A percentile compares a stretch with the other conserved stretches of the same genome.
phyloP scores from a whole-genome alignment of 1,140 invertebrate species.

The Bombus ignitus region DNA sequence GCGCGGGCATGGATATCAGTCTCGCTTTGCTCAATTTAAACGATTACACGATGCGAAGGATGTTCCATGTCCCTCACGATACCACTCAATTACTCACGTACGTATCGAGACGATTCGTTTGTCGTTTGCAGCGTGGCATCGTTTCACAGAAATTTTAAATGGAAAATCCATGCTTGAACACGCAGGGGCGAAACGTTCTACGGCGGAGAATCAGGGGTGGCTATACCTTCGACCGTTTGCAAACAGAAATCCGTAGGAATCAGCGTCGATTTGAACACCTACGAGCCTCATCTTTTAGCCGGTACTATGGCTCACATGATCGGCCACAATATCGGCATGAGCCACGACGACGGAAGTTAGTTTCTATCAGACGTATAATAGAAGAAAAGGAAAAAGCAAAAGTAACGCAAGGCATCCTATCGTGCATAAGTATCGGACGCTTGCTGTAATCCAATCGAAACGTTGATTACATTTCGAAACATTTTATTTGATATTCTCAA shows the following conservation, averaged over 20 bases:
- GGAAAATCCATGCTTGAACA: neutral
- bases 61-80: conserved; percentile 93
- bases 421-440: too few relatives aligned
- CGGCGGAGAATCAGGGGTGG: conserved; percentile 94
- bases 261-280: conserved; percentile 94
- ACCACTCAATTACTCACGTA: conserved; percentile 96
- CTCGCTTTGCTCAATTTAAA: conserved; percentile 94
- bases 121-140: too few relatives aligned
- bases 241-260: conserved; percentile 95
- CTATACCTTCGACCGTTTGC: conserved; percentile 95
- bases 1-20: conserved; percentile 92
- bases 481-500: too few relatives aligned
- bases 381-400: too few relatives aligned
- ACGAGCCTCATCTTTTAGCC: conserved; percentile 96
- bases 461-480: too few relatives aligned
- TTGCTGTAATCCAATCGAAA: too few relatives aligned
- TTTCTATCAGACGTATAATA: conserved; percentile 43
- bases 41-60: conserved; percentile 92
- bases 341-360: conserved; percentile 94
- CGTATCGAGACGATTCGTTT: conserved; percentile 78
- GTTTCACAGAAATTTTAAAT: neutral
- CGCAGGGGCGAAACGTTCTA: conserved; percentile 92
- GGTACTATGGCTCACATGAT: conserved; percentile 98
- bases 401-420: too few relatives aligned
- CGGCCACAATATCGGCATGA: conserved; percentile 97